Base-by-base conservation (phyloP, 1,140 invertebrate genomes). In the Cherax destructor region DNA sequence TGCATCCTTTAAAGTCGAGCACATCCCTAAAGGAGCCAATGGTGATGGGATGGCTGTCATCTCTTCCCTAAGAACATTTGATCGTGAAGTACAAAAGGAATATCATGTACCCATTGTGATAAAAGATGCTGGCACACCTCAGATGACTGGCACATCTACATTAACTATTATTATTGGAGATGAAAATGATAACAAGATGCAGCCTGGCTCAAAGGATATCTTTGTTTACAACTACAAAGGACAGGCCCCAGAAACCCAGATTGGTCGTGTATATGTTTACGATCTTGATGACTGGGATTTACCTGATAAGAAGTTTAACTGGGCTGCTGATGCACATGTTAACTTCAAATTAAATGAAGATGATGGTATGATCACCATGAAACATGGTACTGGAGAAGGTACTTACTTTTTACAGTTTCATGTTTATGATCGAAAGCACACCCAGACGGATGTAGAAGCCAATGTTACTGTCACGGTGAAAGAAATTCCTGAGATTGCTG, bases 271-370 rank as follows among this genome's bases (percentile, higher is more conserved):
- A 3, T 99, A 99, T 94, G 98, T 99, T 0, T 98, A 98, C 94
- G 99, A 99, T 95, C 95, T 98, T 76, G 99, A 99, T 94, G 99
- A 99, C 94, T 99, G 98, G 98, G 99, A 99, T 95, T 94, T 99
- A 91, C 97, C 97, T 0, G 98, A 99, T 94, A 99, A 99, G 94
- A 98, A 98, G 93, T 99, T 99, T 95, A 98, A 98, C 93, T 99
- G 98, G 97, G 96, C 96, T 77, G 95, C 96, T 80, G 97, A 97
- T 94, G 96, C 97, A 11, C 94, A 95, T 93, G 96, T 97, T 5
- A 96, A 97, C 93, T 99, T 99, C 94, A 97, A 96, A 85, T 94
- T 99, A 9, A 97, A 99, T 94, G 96, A 98, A 94, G 97, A 98
- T 94, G 97, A 98, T 0, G 99, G 99, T 5, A 98, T 98, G 97